Conservation (phyloP, 30 jellyfish, hydroid and myxozoan species). For the Cassiopea xamachana region DNA sequence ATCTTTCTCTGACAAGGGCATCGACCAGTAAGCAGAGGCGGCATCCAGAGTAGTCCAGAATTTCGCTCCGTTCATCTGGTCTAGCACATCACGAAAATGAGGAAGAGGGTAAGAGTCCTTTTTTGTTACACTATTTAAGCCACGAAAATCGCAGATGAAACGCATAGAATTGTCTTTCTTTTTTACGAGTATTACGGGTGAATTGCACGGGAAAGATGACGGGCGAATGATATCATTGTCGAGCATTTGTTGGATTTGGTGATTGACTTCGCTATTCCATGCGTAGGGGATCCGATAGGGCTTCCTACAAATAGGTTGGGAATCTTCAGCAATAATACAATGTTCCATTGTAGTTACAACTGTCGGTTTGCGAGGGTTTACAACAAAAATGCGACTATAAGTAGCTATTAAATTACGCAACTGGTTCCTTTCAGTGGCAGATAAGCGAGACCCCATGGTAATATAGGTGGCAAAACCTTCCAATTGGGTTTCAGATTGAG, state of each 20-base stretch:
- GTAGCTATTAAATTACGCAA: neutral
- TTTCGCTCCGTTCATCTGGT: conserved; percentile 45
- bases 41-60: conserved; percentile 61
- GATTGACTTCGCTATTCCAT: conserved; percentile 38
- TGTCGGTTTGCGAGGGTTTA: neutral
- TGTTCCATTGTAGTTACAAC: conserved; percentile 37
- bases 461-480: neutral
- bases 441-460: neutral
- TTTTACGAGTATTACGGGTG: conserved; percentile 50
- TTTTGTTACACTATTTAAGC: conserved; percentile 51
- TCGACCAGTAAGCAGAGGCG: conserved; percentile 7
- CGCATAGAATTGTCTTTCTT: conserved; percentile 49
- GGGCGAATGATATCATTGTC: conserved; percentile 47
- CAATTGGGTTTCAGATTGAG: neutral
- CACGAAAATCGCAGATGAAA: conserved; percentile 61
- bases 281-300: conserved; percentile 43
- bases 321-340: conserved; percentile 21
- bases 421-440: neutral
- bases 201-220: conserved; percentile 48
- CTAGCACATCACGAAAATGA: conserved; percentile 66
- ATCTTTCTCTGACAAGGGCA: conserved; percentile 31
- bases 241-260: conserved; percentile 53
- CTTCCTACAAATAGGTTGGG: conserved; percentile 11
- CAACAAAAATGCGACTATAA: neutral
- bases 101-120: conserved; percentile 48